Percentiles rank a stretch among this genome's conserved stretches.
Evolutionary conservation across 2,888 invertebrate genomes (phyloP).

Genomic region (Drosophila algonquin): DNA sequence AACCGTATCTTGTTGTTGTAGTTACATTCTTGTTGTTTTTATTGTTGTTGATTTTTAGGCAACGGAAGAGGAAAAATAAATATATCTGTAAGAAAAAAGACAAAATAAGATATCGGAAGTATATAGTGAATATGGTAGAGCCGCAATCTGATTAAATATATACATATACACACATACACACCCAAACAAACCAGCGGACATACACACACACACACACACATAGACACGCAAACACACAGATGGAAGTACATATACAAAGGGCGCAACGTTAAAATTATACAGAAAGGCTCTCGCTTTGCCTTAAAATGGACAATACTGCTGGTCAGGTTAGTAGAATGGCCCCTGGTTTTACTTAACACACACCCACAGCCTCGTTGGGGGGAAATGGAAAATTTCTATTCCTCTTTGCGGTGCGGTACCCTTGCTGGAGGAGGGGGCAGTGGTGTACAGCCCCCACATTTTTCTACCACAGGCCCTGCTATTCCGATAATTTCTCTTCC

Average conservation of each 20-base stretch:
- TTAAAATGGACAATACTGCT: constrained; percentile 73
- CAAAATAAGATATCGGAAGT: constrained; percentile 11
- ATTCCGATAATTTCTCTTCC: neutral
- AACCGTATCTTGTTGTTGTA: constrained; percentile 60
- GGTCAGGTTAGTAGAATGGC: constrained; percentile 64
- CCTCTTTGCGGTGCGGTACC: neutral
- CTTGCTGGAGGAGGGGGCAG: neutral
- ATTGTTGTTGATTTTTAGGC: constrained; percentile 29
- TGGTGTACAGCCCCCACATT: neutral
- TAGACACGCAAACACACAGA: constrained; percentile 37
- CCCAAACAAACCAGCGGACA: constrained; percentile 8
- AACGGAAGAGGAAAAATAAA: constrained; percentile 23
- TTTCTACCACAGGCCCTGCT: neutral
- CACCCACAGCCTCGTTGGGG: neutral
- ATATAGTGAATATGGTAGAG: constrained; percentile 14
- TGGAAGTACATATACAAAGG: constrained; percentile 53
- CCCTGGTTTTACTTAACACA: neutral
- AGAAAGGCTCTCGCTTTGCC: constrained; percentile 34
- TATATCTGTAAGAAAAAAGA: constrained; percentile 26
- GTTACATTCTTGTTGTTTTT: constrained; percentile 68
- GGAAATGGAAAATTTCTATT: neutral
- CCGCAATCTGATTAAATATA: constrained; percentile 40
- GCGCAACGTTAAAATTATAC: constrained; percentile 54
- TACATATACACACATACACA: constrained; percentile 22
- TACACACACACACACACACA: constrained; percentile 2